phyloP scores from a whole-genome alignment of 2,113 vertebrate species.

The Zosterops japonicus region DNA sequence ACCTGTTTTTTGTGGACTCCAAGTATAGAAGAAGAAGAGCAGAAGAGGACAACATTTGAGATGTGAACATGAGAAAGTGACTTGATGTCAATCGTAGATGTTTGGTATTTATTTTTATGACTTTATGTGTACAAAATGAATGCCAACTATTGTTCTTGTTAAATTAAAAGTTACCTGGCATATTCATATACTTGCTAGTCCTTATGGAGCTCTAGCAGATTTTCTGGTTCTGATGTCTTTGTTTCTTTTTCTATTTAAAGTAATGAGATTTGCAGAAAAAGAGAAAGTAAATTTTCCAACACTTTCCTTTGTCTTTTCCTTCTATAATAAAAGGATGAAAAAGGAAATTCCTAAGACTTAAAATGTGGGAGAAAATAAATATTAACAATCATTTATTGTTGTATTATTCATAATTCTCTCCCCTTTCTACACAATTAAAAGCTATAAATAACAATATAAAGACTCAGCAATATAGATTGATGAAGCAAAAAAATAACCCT shows the following conservation, averaged over 20 bases:
- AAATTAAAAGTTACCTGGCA: background rate
- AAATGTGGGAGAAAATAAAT: background rate
- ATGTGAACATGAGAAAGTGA: background rate
- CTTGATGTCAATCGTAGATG: background rate
- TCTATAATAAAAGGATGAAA: background rate
- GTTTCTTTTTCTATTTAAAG: background rate
- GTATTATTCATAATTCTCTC: background rate
- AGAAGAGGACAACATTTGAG: background rate
- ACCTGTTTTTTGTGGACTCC: background rate
- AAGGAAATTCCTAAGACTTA: background rate
- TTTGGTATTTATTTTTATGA: background rate
- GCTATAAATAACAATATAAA: conserved; percentile 4
- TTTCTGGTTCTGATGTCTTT: background rate
- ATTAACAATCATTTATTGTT: background rate
- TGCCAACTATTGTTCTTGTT: background rate
- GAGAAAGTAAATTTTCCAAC: background rate
- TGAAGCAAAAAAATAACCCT: background rate
- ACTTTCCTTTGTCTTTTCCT: background rate
- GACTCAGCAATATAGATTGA: background rate
- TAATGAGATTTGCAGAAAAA: background rate
- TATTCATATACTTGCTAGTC: background rate
- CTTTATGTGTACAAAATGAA: background rate
- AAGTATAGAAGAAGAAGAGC: background rate
- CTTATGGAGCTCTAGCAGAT: background rate
- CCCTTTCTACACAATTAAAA: background rate